Base-by-base conservation (phyloP, 1,140 invertebrate genomes). In the Colletes gigas region DNA sequence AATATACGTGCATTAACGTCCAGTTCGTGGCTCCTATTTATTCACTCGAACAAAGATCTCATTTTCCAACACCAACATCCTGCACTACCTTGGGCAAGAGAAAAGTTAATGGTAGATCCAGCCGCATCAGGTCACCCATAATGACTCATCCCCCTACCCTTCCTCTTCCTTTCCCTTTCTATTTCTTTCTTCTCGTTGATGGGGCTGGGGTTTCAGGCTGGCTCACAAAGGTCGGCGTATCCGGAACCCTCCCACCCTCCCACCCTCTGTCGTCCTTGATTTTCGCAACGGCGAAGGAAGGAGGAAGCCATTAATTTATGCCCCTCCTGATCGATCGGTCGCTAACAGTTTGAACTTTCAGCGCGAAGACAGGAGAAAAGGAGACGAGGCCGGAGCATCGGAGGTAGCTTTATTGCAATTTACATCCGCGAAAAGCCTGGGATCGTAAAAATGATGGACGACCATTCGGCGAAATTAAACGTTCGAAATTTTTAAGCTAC, bases 301-400 rank as follows among this genome's bases (percentile, higher is more conserved):
- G 78, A 67, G 78, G 78, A 85, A 85, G 78, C 84, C 83, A 74
- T 84, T 85, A 85, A 84, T 84, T 73, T 72, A 85, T 82, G 73
- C 73, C 78, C 63, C 63, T 80, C 52, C 76, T 44, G 68, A 78
- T 73, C 71, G 77, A 73, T 59, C 78, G 70, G 47, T 78, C 77
- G 59, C 21, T 54, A 9, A 65, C 65, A 73, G 70, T 75, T 75
- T 19, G 50, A 75, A 80, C 71, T 60, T 74, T 60, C 21, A 6
- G 19, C 52, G 17, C 8, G 44, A 12, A 30, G 68, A 47, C 47
- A 67, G 52, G 30, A 41, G 15, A 17, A 19, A 57, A 9, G 54
- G 15, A 39, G 21, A 17, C 3, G 9, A 14, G 65, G n/a, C 7
- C 8, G 4, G 15, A 60, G 19, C 17, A 12, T 15, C 10, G 2